Base-by-base conservation (phyloP, 2,113 vertebrate species). In the Ornithorhynchus anatinus region DNA sequence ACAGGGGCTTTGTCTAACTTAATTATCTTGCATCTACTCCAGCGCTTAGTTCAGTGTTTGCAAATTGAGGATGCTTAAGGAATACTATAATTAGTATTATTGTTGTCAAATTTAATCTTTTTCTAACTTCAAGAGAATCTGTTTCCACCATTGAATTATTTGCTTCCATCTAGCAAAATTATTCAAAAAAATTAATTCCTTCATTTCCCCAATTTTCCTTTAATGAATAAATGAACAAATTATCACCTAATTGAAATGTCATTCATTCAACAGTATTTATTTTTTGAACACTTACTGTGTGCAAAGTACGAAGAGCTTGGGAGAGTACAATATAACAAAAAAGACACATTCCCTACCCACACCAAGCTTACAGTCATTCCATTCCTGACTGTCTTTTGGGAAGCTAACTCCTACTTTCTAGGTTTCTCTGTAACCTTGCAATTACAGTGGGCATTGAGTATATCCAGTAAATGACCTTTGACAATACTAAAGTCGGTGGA, bases 71-170 rank as follows among this genome's bases (percentile, higher is more conserved):
- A n/a, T n/a, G n/a, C n/a, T n/a, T n/a, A n/a, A n/a, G n/a, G n/a
- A n/a, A n/a, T n/a, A n/a, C n/a, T n/a, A 33, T 72, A 79, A 88
- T 70, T 79, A 76, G 60, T 81, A 76, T 64, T 81, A n/a, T 85
- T 80, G 69, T 84, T 85, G 84, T 85, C 63, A 81, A 75, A 82
- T 16, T 22, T 35, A 48, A 75, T 79, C 72, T 85, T 75, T 52
- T 59, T 83, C 59, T 76, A 86, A 45, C 77, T 78, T 81, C 54
- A 76, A 73, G 60, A 66, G 50, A 51, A 71, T 35, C 19, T 85
- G 64, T 82, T 87, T 89, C 81, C 77, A 78, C 66, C 77, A 79
- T 54, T 66, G 69, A 75, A 82, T 65, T 79, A 72, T 79, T 88
- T 81, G 40, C 62, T 88, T 87, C 62, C 80, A 56, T 62, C 81